Evolutionary conservation across 1,140 invertebrate species (phyloP), one percentile per base, ranked within the genome.

Genomic region (Cardiocondyla obscurior): DNA sequence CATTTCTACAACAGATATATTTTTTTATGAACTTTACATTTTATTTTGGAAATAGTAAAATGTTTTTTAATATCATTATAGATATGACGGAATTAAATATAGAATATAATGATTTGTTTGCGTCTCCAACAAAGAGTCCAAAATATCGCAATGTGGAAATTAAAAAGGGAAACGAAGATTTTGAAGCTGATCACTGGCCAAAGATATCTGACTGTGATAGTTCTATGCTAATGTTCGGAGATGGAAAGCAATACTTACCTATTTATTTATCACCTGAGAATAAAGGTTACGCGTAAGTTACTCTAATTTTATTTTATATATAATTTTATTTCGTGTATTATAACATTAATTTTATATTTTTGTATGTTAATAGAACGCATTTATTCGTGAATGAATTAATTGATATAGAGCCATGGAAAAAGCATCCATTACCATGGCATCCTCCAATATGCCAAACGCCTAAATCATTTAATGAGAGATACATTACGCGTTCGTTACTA

Each of bases 391-490:
- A 94, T 33, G 95, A 96, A 64, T 95, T 95, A 36, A 95, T 97
- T 64, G 95, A 95, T 7, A 94, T 97, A 57, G 92, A 94, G 8
- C 88, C 94, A 42, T 94, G 92, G 19, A 94, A 94, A 22, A 95
- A 97, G 88, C 96, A 97, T 90, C 95, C 96, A 25, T 92, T 97
- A 70, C 97, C 97, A 6, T 97, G 96, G 96, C 96, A 97, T 90
- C 96, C 96, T 28, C 97, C 97, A 10, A 93, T 95, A 7, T 97
- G 97, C 90, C 91, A 95, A 77, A 83, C 95, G 6, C 33, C 74
- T 82, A 89, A 92, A 10, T 88, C 79, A 76, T 88, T 91, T 88
- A 76, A 94, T 92, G 89, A 94, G 87, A 94, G 93, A 83, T 93
- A 92, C 84, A 90, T 94, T 64, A 90, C 74, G 8, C 33, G 5